These are phyloP conservation scores for Apodemia mormo DNA, from an alignment of 2,888 invertebrate genomes.

Conservation along the genomic window DNA sequence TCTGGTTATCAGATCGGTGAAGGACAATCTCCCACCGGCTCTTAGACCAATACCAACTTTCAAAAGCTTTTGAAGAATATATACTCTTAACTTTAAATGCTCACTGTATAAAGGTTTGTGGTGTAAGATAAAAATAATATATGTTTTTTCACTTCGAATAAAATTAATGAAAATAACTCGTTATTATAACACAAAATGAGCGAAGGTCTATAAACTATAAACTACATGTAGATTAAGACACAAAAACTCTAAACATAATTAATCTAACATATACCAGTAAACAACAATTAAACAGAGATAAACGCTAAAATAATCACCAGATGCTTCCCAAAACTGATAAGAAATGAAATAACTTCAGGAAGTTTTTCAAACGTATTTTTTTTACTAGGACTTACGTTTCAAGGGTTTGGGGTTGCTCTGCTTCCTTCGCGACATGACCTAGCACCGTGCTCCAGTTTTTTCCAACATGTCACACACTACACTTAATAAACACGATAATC, in stretches of 20 bases:
- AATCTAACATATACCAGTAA: slow-evolving; percentile 11
- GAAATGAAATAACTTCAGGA: slow-evolving; percentile 3
- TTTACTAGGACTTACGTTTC: slow-evolving; percentile 88
- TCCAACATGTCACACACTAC: slow-evolving; percentile 67
- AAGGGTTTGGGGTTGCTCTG: slow-evolving; percentile 97
- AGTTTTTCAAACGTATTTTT: not conserved
- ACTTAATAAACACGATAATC: slow-evolving; percentile 44
- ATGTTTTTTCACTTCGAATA: no score
- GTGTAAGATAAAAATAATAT: no score
- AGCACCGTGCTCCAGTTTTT: slow-evolving; percentile 54
- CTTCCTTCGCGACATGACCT: slow-evolving; percentile 95
- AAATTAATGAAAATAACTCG: no score
- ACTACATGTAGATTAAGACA: not conserved
- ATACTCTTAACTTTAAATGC: no score
- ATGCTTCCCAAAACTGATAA: slow-evolving; percentile 16
- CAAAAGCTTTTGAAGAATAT: no score
- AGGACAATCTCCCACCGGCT: no score
- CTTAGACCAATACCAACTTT: no score
- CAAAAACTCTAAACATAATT: not conserved
- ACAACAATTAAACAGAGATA: slow-evolving; percentile 26
- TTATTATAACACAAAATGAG: not conserved
- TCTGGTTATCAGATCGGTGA: no score
- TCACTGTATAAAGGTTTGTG: no score
- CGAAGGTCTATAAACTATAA: not conserved
- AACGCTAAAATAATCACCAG: slow-evolving; percentile 23